A percentile compares a stretch with the other conserved stretches of the same genome.
phyloP scores from a whole-genome alignment of 2,113 vertebrate genomes.

The Aramus guarauna region DNA sequence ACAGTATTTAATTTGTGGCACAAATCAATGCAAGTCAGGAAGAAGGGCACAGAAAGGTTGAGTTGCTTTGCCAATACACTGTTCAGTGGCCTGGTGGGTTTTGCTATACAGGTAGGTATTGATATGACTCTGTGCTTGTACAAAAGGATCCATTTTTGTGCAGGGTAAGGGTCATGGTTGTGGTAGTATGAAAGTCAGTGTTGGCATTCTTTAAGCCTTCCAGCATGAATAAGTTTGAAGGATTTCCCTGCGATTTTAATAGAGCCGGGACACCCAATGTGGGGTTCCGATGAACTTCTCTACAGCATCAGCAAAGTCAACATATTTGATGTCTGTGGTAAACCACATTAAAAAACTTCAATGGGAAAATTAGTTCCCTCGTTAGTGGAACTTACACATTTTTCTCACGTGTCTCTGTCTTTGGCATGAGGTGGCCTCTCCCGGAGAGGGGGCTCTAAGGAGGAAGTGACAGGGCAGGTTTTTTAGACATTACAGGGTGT shows the following conservation, averaged over 20 bases:
- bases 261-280: background rate
- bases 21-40: background rate
- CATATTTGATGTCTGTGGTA: background rate
- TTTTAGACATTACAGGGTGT: background rate
- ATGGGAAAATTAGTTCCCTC: background rate
- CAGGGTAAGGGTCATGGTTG: background rate
- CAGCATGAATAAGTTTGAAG: background rate
- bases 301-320: background rate
- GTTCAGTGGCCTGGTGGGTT: background rate
- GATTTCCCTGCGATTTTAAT: background rate
- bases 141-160: background rate
- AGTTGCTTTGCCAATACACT: background rate
- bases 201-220: background rate
- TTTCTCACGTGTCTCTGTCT: accelerated
- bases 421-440: background rate
- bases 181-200: background rate
- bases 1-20: background rate
- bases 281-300: background rate
- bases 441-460: background rate
- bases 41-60: background rate
- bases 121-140: background rate
- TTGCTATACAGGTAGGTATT: background rate
- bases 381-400: background rate
- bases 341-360: background rate
- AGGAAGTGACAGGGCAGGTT: accelerated